Base-by-base conservation (phyloP, 2,888 invertebrate species). In the Abrostola triplasia region DNA sequence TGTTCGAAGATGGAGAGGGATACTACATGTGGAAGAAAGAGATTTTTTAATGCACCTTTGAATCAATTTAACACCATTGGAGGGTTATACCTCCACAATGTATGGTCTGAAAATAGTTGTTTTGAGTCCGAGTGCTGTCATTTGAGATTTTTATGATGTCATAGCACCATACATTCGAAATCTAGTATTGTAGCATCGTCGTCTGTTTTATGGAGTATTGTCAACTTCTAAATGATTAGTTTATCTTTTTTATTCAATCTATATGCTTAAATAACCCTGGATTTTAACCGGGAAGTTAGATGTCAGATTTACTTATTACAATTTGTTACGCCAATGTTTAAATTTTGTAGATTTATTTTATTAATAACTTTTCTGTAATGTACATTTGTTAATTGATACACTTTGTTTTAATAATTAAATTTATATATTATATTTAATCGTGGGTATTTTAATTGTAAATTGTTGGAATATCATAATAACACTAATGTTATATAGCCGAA, bases 351-450 rank as follows among this genome's bases (percentile, higher is more conserved):
- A 47, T 47, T 24, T 47, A 24, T 13, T 42, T 47, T 47, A 47
- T 24, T 47, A 24, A 24, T 47, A 47, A 24, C 24, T 13, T 41
- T 47, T 47, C 44, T 47, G 52, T 40, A 35, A 52, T 38, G 36
- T 37, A 6, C 37, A 10, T 55, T 37, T 55, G 44, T 55, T 6
- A 55, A 55, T 56, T 38, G 56, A 48, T 48, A 37, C 38, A 24
- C 44, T 47, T 47, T 47, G 44, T 47, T 47, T 47, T 47, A 24
- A 47, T 47, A 24, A 47, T n/a, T n/a, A n/a, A 47, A 47, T 9
- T 47, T 24, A 24, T 47, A 6, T 24, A 9, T 13, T 8, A 13
- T 9, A 13, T 12, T 10, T 24, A 9, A 6, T 9, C 24, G 24
- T 24, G 1, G 24, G 24, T 24, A 1, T 24, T 24, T 24, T 24